Percentiles rank a stretch among this genome's conserved stretches.
Evolutionary conservation across 2,888 invertebrate species (phyloP).

Genomic region (Mantis religiosa): DNA sequence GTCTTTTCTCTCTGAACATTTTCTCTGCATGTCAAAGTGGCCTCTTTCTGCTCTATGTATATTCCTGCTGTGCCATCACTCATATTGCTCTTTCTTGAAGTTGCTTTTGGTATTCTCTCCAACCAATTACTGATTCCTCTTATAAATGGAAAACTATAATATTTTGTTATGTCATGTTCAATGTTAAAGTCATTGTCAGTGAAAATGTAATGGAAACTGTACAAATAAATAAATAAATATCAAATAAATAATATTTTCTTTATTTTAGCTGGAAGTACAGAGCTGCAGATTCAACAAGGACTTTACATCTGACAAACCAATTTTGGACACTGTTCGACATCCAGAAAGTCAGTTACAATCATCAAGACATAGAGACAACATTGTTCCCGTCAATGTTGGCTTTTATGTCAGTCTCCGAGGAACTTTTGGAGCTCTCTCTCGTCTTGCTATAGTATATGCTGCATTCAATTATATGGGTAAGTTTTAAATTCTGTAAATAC

Average conservation of each 20-base stretch:
- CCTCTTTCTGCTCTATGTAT: too few species aligned
- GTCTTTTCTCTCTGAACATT: too few species aligned
- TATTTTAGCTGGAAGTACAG: slow-evolving; percentile 53
- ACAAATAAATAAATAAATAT: too few species aligned
- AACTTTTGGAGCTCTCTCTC: slow-evolving; percentile 58
- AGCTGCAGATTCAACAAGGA: slow-evolving; percentile 62
- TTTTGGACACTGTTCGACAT: slow-evolving; percentile 56
- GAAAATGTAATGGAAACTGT: too few species aligned
- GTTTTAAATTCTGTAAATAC: slow-evolving; percentile 28
- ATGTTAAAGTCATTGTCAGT: too few species aligned
- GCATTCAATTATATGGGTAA: slow-evolving; percentile 66
- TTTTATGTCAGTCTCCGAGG: slow-evolving; percentile 67
- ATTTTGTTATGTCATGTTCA: too few species aligned
- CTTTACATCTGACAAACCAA: slow-evolving; percentile 59
- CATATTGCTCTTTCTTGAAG: too few species aligned
- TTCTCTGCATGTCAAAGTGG: too few species aligned
- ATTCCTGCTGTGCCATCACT: too few species aligned
- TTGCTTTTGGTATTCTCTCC: too few species aligned
- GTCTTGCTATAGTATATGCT: slow-evolving; percentile 64
- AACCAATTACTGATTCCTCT: too few species aligned
- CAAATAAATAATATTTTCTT: not conserved
- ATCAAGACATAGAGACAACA: slow-evolving; percentile 51
- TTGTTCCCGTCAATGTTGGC: slow-evolving; percentile 59
- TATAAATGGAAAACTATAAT: too few species aligned
- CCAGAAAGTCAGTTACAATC: slow-evolving; percentile 42